Evolutionary conservation across 1,140 invertebrate species (phyloP).

Genomic region (Calliopsis andreniformis): DNA sequence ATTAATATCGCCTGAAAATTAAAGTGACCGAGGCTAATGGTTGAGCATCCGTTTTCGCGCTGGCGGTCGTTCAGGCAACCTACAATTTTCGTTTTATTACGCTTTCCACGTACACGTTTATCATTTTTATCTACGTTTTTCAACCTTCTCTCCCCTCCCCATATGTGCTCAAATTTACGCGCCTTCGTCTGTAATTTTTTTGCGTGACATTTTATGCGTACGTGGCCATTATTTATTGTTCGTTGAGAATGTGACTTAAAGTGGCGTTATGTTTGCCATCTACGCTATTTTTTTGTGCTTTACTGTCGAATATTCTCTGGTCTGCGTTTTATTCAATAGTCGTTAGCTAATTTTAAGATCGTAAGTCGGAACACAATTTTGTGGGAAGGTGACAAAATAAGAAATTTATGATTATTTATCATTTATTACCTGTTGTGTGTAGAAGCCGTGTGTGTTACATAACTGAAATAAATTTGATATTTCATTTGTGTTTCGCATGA

Average conservation of each 20-base stretch:
- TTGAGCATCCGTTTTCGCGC: slow-evolving; percentile 3
- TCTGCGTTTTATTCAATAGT: too few species aligned
- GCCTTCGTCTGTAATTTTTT: slow-evolving; percentile 34
- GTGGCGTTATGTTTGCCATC: background rate
- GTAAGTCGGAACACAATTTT: too few species aligned
- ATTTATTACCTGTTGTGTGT: too few species aligned
- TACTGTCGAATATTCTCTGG: background rate
- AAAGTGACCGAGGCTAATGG: background rate
- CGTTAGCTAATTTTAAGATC: too few species aligned
- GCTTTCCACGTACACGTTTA: slow-evolving; percentile 23
- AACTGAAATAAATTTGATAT: too few species aligned
- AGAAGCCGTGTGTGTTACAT: too few species aligned
- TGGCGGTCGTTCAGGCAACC: background rate
- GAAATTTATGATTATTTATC: too few species aligned
- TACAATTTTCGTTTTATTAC: slow-evolving; percentile 31
- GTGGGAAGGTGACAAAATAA: too few species aligned
- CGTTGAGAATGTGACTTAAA: slow-evolving; percentile 2
- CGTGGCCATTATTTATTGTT: slow-evolving; percentile 24
- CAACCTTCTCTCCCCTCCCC: too few species aligned
- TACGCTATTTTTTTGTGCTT: background rate
- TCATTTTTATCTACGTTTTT: slow-evolving; percentile 31
- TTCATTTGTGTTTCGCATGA: too few species aligned
- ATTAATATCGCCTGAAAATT: slow-evolving; percentile 29
- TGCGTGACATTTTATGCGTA: slow-evolving; percentile 15
- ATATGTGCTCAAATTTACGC: slow-evolving; percentile 30